A percentile compares a stretch with the other conserved stretches of the same genome.
Evolutionary conservation across 1,140 invertebrate species (phyloP).

Genomic region (Plectrocnemia conspersa): DNA sequence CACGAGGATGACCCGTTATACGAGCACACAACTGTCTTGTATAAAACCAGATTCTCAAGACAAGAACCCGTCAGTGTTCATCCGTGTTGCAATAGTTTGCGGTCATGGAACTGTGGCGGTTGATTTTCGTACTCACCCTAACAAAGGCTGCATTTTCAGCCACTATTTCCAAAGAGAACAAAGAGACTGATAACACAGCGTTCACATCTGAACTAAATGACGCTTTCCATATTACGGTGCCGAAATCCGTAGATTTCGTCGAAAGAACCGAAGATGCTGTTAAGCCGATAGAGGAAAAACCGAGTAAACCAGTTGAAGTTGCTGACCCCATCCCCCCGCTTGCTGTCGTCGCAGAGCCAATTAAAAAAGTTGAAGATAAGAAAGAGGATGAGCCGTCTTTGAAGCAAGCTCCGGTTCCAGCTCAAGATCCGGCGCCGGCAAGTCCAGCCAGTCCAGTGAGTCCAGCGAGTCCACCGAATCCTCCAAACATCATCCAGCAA

Average conservation of each 20-base stretch:
- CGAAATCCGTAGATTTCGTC: constrained; percentile 7
- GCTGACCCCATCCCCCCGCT: background rate
- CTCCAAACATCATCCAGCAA: constrained; percentile 12
- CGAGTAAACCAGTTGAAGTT: background rate
- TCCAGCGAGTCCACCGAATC: background rate
- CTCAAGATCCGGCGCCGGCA: constrained; percentile 5
- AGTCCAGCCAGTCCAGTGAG: background rate
- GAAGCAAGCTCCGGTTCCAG: too few species aligned
- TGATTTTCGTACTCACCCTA: constrained; percentile 15
- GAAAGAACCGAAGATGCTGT: background rate
- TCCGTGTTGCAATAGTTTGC: constrained; percentile 7
- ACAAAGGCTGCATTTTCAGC: background rate
- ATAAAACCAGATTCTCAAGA: constrained; percentile 25
- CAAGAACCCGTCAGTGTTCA: constrained; percentile 21
- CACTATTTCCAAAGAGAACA: background rate
- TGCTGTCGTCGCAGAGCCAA: background rate
- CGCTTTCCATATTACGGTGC: constrained; percentile 14
- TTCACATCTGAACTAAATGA: constrained; percentile 28
- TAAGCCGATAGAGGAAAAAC: background rate
- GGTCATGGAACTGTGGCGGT: constrained; percentile 25
- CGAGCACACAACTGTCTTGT: constrained; percentile 28
- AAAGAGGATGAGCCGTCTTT: background rate
- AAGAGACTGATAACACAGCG: background rate
- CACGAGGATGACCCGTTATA: constrained; percentile 34
- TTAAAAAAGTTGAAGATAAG: background rate